phyloP scores from a whole-genome alignment of 2,113 vertebrate genomes.

The Prochilodus magdalenae region DNA sequence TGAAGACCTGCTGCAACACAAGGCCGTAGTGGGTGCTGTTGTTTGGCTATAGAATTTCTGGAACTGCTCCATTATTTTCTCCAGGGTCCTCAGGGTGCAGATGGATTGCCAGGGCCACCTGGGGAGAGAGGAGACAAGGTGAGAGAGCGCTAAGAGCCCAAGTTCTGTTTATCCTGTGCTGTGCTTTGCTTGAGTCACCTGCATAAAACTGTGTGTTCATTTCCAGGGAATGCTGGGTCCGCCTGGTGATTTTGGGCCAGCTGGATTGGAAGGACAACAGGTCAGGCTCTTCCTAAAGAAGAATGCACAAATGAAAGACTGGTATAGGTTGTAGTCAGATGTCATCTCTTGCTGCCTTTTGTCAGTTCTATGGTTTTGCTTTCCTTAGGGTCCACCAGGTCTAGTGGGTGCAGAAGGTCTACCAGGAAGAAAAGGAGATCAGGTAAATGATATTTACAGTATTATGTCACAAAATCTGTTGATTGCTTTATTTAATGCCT shows the following conservation, averaged over 20 bases:
- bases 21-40: too few relatives aligned
- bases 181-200: conserved; percentile 6
- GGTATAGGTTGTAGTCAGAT: too few relatives aligned
- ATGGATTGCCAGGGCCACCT: conserved; percentile 70
- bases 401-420: conserved; percentile 72
- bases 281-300: conserved; percentile 56
- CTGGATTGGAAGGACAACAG: conserved; percentile 73
- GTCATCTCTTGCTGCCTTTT: neutral
- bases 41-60: neutral
- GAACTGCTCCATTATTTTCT: conserved; percentile 24
- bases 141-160: neutral
- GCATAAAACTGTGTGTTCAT: conserved; percentile 16
- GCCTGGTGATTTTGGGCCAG: conserved; percentile 66
- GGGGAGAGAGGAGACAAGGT: conserved; percentile 86
- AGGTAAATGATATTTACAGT: conserved; percentile 69
- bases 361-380: neutral
- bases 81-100: conserved; percentile 77
- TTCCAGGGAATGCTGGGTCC: conserved; percentile 69
- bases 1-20: too few relatives aligned
- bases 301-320: neutral
- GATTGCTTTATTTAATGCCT: neutral
- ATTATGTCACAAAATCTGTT: neutral
- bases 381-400: conserved; percentile 79
- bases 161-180: neutral
- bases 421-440: conserved; percentile 80